A percentile compares a stretch with the other conserved stretches of the same genome.
These are phyloP conservation scores for Campylomormyrus numenius DNA, from an alignment of 2,113 vertebrate genomes.

Conservation along the genomic window DNA sequence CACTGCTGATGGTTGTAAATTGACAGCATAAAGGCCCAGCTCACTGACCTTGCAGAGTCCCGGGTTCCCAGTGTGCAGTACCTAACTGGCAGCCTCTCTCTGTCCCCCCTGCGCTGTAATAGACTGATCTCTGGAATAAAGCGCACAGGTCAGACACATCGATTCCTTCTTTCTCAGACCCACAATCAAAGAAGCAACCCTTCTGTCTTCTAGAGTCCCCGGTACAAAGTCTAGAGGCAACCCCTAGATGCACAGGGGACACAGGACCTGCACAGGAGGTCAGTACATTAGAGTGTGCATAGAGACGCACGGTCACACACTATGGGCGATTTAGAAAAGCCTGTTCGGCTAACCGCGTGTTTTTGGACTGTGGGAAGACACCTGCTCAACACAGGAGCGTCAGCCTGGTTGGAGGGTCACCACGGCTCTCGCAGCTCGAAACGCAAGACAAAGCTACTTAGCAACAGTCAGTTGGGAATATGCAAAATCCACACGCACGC, in stretches of 20 bases:
- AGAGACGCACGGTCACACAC: background rate
- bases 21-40: background rate
- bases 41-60: constrained; percentile 73
- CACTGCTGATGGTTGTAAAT: background rate
- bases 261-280: background rate
- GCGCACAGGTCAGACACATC: background rate
- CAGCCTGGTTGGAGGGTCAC: background rate
- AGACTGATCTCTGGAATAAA: constrained; percentile 54
- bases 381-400: background rate
- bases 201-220: background rate
- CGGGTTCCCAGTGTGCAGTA: constrained; percentile 83
- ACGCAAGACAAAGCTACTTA: background rate
- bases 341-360: background rate
- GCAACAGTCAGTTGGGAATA: background rate
- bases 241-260: background rate
- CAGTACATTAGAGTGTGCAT: background rate
- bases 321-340: background rate
- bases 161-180: background rate
- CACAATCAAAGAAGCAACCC: background rate
- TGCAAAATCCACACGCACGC: background rate
- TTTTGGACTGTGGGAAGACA: background rate
- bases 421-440: background rate
- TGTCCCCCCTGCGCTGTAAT: constrained; percentile 55
- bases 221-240: background rate
- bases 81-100: constrained; percentile 70